Base-by-base conservation (phyloP, 2,888 invertebrate species). In the Chloroclystis v-ata region DNA sequence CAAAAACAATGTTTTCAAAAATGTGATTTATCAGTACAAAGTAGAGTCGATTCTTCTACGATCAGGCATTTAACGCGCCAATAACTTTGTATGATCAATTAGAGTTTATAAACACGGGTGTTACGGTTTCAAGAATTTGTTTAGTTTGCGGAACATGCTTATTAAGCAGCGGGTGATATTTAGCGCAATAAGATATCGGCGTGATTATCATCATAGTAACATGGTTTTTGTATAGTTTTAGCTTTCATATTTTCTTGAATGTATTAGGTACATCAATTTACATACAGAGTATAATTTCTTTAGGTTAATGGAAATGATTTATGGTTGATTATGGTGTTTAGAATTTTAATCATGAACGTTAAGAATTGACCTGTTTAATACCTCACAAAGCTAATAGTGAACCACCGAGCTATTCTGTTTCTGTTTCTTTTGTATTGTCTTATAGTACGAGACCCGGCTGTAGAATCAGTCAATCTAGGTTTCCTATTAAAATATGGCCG, bases 81-180 rank as follows among this genome's bases (percentile, higher is more conserved):
- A 56, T 59, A 48, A 56, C 42, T 54, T 51, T 37, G 37, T 55
- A 54, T 54, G 54, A 53, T 56, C 59, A 60, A 60, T 60, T 60
- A 56, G 53, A 56, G 56, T 59, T 14, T 0, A 14, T 33, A 59
- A 57, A 52, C 48, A 57, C 40, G 46, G 41, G 8, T 54, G 52
- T 56, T 59, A 56, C 59, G 47, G 59, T 59, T 59, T 57, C 50
- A 51, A 38, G 42, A 41, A 46, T 49, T 52, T n/a, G n/a, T 53
- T 56, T 54, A 53, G 45, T 46, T 56, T 53, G 49, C 48, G 48
- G 54, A 54, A 54, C 47, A 49, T 42, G 25, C 43, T 52, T 45
- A 56, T 56, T 56, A 54, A 43, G 39, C 42, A 37, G 30, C 25
- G 37, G 33, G 47, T 40, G 42, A 29, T 44, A 49, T 49, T 49